Conservation (phyloP, 2,113 vertebrate species). For the Carettochelys insculpta region DNA sequence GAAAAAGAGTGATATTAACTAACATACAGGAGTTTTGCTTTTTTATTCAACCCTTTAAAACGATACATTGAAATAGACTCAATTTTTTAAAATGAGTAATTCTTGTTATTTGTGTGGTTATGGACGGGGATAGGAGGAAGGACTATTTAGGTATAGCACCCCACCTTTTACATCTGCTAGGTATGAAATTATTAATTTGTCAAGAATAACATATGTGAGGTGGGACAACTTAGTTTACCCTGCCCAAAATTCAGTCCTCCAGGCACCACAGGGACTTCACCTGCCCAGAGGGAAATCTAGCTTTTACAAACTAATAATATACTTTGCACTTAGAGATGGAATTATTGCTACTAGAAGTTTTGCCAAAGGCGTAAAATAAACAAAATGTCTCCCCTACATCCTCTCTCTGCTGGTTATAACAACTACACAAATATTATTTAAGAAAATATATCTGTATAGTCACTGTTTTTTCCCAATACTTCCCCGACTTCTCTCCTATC, state of each 20-base stretch:
- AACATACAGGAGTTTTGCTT: not conserved
- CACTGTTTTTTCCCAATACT: accelerated
- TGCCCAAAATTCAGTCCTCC: not conserved
- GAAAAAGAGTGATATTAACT: not conserved
- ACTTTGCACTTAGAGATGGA: not conserved
- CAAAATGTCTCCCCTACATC: not conserved
- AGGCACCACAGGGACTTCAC: not conserved
- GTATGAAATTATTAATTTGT: not conserved
- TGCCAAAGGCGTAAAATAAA: not conserved
- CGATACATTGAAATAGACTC: not conserved
- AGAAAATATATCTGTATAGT: not conserved
- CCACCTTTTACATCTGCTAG: not conserved
- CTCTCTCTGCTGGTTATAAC: not conserved
- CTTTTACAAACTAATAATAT: not conserved
- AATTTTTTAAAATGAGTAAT: not conserved
- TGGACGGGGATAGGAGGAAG: not conserved
- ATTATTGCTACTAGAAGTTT: not conserved
- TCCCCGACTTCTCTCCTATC: not conserved
- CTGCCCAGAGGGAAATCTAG: accelerated
- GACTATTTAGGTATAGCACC: not conserved
- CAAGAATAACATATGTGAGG: not conserved
- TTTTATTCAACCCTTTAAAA: not conserved
- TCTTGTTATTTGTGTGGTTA: not conserved
- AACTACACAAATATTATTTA: not conserved
- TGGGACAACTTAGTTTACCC: not conserved